These are phyloP conservation scores for Acleris cristana DNA, from an alignment of 2,888 invertebrate genomes.

Conservation along the genomic window DNA sequence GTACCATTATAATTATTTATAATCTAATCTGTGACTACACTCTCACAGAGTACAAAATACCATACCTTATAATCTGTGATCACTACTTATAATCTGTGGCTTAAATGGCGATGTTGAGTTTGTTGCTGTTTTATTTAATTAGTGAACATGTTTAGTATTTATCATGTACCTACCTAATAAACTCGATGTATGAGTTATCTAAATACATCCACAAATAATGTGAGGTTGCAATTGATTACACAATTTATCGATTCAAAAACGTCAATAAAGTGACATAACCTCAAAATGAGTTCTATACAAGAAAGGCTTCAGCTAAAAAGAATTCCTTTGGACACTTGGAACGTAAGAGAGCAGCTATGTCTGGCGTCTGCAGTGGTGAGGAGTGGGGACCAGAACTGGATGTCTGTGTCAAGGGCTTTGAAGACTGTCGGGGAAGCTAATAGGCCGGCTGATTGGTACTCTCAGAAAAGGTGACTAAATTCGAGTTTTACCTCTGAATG, in stretches of 20 bases:
- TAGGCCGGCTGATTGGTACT: constrained; percentile 93
- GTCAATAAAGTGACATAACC: constrained; percentile 40
- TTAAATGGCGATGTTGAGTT: too few relatives aligned
- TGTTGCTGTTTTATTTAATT: too few relatives aligned
- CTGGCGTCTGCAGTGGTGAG: constrained; percentile 93
- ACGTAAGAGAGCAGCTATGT: constrained; percentile 91
- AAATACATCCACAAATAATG: background rate
- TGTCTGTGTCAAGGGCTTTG: constrained; percentile 91
- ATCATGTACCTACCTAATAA: background rate
- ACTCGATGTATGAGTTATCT: background rate
- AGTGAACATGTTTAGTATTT: background rate
- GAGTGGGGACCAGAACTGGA: constrained; percentile 96
- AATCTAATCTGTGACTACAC: too few relatives aligned
- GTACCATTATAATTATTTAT: too few relatives aligned
- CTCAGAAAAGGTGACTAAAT: constrained; percentile 83
- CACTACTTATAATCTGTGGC: too few relatives aligned
- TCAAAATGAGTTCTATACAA: constrained; percentile 74
- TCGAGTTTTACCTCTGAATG: background rate
- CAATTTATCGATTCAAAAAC: constrained; percentile 6
- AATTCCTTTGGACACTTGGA: constrained; percentile 92
- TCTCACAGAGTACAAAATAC: too few relatives aligned
- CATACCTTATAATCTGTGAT: too few relatives aligned
- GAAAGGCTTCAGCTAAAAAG: constrained; percentile 85
- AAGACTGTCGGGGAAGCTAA: constrained; percentile 90
- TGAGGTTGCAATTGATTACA: background rate